Percentiles rank a stretch among this genome's conserved stretches.
Evolutionary conservation across 2,888 invertebrate genomes (phyloP).

Genomic region (Onthophagus sagittarius): DNA sequence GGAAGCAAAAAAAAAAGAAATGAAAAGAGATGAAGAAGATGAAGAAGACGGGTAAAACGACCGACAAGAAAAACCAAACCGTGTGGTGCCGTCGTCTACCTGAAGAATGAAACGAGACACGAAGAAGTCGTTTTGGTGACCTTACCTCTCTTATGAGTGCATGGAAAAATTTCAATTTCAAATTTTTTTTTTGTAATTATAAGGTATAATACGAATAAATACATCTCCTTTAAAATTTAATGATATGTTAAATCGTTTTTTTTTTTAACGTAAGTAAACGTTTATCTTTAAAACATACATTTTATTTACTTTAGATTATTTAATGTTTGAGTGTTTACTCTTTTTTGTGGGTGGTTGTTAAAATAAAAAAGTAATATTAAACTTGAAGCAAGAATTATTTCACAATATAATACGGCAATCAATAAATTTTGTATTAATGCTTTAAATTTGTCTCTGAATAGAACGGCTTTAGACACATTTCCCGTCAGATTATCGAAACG

Average conservation of each 20-base stretch:
- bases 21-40: too few species aligned
- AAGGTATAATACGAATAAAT: not conserved
- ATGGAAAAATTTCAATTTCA: not conserved
- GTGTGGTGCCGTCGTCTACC: not conserved
- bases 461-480: too few species aligned
- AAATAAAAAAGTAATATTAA: not conserved
- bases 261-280: not conserved
- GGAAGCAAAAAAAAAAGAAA: not conserved
- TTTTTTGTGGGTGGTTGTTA: not conserved
- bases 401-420: too few species aligned
- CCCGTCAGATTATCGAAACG: too few species aligned
- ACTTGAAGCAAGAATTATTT: too few species aligned
- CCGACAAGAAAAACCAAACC: not conserved
- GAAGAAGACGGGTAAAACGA: not conserved
- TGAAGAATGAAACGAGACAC: not conserved
- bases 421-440: too few species aligned
- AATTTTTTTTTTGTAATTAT: not conserved
- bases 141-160: not conserved
- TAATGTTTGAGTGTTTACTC: not conserved
- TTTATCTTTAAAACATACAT: not conserved
- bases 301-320: not conserved
- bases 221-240: not conserved
- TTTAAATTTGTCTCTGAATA: too few species aligned
- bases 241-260: not conserved
- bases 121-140: not conserved